Conservation (phyloP, 2,888 invertebrate genomes). For the Pheosia tremula region DNA sequence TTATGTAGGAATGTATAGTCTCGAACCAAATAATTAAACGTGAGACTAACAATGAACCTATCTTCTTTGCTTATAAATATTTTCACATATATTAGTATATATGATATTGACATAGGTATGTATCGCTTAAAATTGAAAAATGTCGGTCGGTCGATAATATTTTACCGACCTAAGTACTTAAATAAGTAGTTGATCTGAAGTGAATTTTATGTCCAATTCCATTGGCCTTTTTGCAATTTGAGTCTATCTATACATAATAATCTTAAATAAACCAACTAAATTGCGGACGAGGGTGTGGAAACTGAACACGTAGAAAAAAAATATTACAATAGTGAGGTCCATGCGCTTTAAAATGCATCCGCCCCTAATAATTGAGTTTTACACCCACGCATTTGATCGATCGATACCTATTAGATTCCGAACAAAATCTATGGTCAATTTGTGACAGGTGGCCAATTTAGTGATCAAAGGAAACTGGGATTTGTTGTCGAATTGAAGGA, state of each 20-base stretch:
- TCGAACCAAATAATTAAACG: too few species aligned
- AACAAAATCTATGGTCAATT: conserved; percentile 16
- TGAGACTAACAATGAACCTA: too few species aligned
- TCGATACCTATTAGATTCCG: background rate
- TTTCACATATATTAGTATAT: too few species aligned
- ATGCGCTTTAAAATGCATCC: conserved; percentile 57
- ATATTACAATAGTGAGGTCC: conserved; percentile 46
- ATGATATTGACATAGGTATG: too few species aligned
- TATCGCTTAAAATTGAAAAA: too few species aligned
- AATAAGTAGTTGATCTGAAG: too few species aligned
- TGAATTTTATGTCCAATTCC: too few species aligned
- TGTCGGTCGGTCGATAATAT: too few species aligned
- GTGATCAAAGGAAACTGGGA: background rate
- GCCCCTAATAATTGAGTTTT: conserved; percentile 60
- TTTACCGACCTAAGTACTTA: too few species aligned
- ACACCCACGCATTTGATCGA: conserved; percentile 28
- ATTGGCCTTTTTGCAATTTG: too few species aligned
- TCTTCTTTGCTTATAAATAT: too few species aligned
- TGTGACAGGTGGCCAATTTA: conserved; percentile 57
- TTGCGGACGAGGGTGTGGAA: conserved; percentile 41
- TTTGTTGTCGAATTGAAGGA: background rate
- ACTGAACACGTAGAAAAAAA: conserved; percentile 35
- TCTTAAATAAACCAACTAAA: conserved; percentile 12
- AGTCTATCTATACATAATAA: background rate
- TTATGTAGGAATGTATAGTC: too few species aligned